Base-by-base conservation (phyloP, 1,140 invertebrate species). In the Heliconius hewitsoni region DNA sequence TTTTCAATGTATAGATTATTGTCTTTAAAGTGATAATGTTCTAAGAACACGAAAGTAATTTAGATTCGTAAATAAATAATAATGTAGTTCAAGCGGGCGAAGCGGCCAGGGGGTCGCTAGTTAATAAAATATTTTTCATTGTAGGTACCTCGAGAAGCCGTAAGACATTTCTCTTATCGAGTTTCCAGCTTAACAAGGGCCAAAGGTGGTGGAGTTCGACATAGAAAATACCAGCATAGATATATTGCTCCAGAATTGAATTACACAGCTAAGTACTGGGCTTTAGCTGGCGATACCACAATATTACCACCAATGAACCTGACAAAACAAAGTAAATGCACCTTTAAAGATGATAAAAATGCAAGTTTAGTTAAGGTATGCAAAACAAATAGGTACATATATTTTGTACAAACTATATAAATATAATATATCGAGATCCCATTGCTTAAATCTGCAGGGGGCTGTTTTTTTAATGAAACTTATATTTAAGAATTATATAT, bases 181-280 rank as follows among this genome's bases (percentile, higher is more conserved):
- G 93, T 94, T 9, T 94, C 93, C 37, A 94, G 93, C 76, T 90
- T 88, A 0, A 94, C 93, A 1, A 85, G 93, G 8, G 92, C 86
- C 19, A 93, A 93, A 76, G 93, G 93, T 0, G 93, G 92, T 9
- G 90, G 92, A 1, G 89, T 90, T 80, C 82, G 91, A 5, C 90
- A 92, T 70, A 84, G 91, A 55, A 94, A 94, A 37, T 88, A 93
- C 37, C 91, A 93, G 52, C 92, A 93, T 55, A 86, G 91, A 19
- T 93, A 93, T 75, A 91, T 94, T 42, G 93, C 93, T 0, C 93
- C 93, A 0, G 93, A 94, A 77, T 93, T 94, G 71, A 93, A 94
- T 82, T 90, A 93, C 76, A 94, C 92, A 0, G 91, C 90, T 8
- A 93, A 93, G 76, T 94, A 94, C 78, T 93, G 93, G 93, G 90